Conservation (phyloP, 2,113 vertebrate genomes). For the Myiopsitta monachus region DNA sequence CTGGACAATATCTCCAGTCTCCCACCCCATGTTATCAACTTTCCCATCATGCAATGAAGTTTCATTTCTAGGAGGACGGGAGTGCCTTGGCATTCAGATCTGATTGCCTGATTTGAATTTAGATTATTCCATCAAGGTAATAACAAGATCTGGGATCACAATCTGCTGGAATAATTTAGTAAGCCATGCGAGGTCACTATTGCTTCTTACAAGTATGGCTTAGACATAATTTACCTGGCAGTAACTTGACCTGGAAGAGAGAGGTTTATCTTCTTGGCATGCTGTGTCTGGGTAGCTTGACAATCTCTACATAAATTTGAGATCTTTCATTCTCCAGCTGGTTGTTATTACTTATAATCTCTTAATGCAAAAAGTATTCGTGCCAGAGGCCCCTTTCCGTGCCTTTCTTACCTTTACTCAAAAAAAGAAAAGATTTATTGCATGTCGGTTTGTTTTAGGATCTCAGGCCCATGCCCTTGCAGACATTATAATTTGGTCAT, state of each 20-base stretch:
- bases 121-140: slow-evolving; percentile 30
- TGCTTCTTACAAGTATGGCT: slow-evolving; percentile 27
- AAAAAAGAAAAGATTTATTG: background rate
- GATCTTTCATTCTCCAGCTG: slow-evolving; percentile 59
- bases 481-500: background rate
- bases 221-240: slow-evolving; percentile 50
- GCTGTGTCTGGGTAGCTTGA: slow-evolving; percentile 23
- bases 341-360: slow-evolving; percentile 61
- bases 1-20: background rate
- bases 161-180: slow-evolving; percentile 46
- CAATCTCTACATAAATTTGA: slow-evolving; percentile 52
- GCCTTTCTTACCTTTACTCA: background rate
- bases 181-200: slow-evolving; percentile 55
- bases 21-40: background rate
- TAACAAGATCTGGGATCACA: slow-evolving; percentile 23
- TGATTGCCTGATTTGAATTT: slow-evolving; percentile 30
- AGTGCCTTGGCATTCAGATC: background rate
- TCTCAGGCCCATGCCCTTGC: background rate
- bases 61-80: background rate
- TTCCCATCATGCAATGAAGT: background rate
- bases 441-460: background rate
- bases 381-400: slow-evolving; percentile 37
- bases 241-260: slow-evolving; percentile 61
- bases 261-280: slow-evolving; percentile 56
- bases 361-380: slow-evolving; percentile 59